Conservation (phyloP, 2,113 vertebrate species). For the Melanotaenia duboulayi region DNA sequence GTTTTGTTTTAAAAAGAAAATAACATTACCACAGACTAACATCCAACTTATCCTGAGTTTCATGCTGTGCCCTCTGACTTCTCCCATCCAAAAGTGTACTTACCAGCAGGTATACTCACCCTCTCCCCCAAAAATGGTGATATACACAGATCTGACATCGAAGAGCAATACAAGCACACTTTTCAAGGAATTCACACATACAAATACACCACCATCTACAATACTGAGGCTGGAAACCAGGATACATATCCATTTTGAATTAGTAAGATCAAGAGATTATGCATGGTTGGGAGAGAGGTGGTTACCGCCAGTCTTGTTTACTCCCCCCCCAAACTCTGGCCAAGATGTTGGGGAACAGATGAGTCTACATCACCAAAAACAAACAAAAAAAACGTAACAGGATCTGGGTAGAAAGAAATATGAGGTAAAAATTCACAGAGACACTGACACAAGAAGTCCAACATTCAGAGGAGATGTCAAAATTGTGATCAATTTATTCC, state of each 20-base stretch:
- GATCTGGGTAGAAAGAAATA: constrained; percentile 24
- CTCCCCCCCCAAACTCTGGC: constrained; percentile 15
- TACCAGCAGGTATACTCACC: constrained; percentile 80
- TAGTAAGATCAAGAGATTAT: constrained; percentile 40
- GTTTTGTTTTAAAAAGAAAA: constrained; percentile 3
- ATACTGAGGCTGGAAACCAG: constrained; percentile 42
- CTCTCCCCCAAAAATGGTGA: constrained; percentile 73
- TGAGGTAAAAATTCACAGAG: constrained; percentile 22
- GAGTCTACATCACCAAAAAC: constrained; percentile 24
- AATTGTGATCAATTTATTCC: not conserved
- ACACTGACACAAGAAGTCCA: constrained; percentile 8
- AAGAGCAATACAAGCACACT: constrained; percentile 65
- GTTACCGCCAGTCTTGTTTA: constrained; percentile 30
- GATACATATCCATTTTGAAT: constrained; percentile 22
- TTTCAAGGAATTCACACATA: constrained; percentile 58
- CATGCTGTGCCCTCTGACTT: constrained; percentile 6
- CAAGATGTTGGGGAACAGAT: constrained; percentile 38
- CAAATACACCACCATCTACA: constrained; percentile 50
- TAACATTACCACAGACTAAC: constrained; percentile 7
- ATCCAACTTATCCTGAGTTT: constrained; percentile 10
- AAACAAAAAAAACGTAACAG: constrained; percentile 38
- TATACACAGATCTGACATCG: constrained; percentile 77
- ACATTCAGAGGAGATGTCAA: constrained; percentile 13
- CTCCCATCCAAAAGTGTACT: constrained; percentile 70
- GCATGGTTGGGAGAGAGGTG: constrained; percentile 48